Evolutionary conservation across 2,888 invertebrate genomes (phyloP), one percentile per base, ranked within the genome.

Genomic region (Strigamia maritima): DNA sequence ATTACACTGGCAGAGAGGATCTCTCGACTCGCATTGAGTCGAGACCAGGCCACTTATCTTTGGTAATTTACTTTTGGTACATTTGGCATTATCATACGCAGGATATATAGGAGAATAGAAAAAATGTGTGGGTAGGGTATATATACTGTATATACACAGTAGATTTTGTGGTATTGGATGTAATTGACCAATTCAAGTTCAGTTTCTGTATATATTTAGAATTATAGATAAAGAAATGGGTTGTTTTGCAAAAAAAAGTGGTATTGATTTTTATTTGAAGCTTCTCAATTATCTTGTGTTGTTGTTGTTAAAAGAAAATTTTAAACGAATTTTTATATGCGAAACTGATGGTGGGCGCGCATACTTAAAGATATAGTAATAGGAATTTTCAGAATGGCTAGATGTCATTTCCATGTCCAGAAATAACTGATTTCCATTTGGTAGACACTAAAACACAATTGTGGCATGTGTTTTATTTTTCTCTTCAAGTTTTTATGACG

Each of bases 1-100:
- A 70, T 70, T 70, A 70, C 70, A 70, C 70, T 70, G 70, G 70
- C 70, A 70, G 70, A 70, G 70, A 70, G 70, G 70, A 70, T 70
- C 70, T 70, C 70, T 70, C 70, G 28, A 70, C 70, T 70, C 70
- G 24, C 70, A 70, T 28, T 70, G 70, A 70, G 70, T 70, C 70
- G 70, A n/a, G 70, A 70, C 70, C 70, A 70, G 70, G 70, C 70
- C 70, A 70, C 70, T 70, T 70, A 70, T 70, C 70, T 70, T 70
- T 70, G 28, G 70, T 70, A 70, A 70, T 70, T 70, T 70, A 70
- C 70, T 70, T 70, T 70, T 70, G 70, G 70, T 70, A 70, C 70
- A 70, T 70, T 70, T 28, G 70, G 70, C 70, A 70, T 70, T 70
- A 70, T 28, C 70, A 70, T 70, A 28, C 12, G 12, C 28, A 10